Base-by-base conservation (phyloP, 2,797 vertebrate species). In the Dermochelys coriacea region DNA sequence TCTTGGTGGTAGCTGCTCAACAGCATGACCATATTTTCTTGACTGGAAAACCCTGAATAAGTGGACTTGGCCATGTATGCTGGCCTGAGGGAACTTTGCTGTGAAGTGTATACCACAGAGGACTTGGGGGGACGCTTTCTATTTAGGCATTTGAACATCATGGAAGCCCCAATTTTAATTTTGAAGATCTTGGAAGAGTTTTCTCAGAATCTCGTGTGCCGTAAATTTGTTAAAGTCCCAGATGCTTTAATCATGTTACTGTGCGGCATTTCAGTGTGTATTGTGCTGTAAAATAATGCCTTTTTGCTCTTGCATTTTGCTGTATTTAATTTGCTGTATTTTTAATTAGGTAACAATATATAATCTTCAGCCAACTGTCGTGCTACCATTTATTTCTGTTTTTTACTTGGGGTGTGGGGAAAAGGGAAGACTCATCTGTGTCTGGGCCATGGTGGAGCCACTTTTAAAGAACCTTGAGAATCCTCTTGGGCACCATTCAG, bases 261-360 rank as follows among this genome's bases (percentile, higher is more conserved):
- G 82, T 96, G 97, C 94, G 96, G 96, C 97, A 96, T 97, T 97
- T 97, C 93, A 89, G 93, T 88, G 93, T 94, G 96, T 95, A 93
- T 96, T 94, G 93, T 96, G 96, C 95, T 95, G 95, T 97, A 97
- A 94, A 86, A 91, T 83, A 93, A 84, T 37, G 68, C 95, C 94
- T 96, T 94, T 92, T 92, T 84, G 6, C 81, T 93, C 93, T 91
- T 80, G 88, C 77, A 9, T 91, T 96, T 93, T 84, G 86, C 90
- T 96, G 95, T 97, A 94, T 95, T 97, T 97, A 93, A 95, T 96
- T 97, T 49, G 91, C 94, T 96, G 97, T 96, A 96, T 94, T 96
- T 96, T 94, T 95, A 89, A 96, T 97, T 96, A 95, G 96, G 50
- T 93, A 89, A 95, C 95, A 96, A 97, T 96, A 95, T 89, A 95